These are phyloP conservation scores for Cryptocephalus moraei DNA, from an alignment of 2,888 invertebrate species.

Conservation along the genomic window DNA sequence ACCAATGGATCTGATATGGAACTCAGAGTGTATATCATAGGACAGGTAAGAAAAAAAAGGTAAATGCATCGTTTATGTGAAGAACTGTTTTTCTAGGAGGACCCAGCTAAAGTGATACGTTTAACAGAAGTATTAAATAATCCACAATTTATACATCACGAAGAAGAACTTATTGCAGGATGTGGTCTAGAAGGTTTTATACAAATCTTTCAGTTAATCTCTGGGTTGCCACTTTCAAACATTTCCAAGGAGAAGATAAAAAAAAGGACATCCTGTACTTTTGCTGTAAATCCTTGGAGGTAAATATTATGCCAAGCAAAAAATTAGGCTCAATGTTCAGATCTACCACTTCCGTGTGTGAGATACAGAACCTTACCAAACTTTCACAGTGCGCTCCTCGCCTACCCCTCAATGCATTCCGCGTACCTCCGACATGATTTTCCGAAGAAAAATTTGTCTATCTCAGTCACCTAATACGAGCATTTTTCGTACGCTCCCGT, in stretches of 20 bases:
- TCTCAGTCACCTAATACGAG: too few relatives aligned
- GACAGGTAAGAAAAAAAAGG: constrained; percentile 24
- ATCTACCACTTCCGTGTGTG: too few relatives aligned
- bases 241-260: constrained; percentile 14
- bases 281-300: constrained; percentile 19
- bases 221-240: constrained; percentile 23
- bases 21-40: constrained; percentile 33
- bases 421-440: too few relatives aligned
- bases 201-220: constrained; percentile 30
- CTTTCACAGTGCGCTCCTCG: too few relatives aligned
- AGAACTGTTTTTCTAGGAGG: constrained; percentile 24
- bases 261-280: constrained; percentile 12
- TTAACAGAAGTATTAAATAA: constrained; percentile 22
- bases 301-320: constrained; percentile 2
- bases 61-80: too few relatives aligned
- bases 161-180: constrained; percentile 31
- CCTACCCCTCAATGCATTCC: too few relatives aligned
- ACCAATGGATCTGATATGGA: constrained; percentile 33
- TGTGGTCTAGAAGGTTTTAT: constrained; percentile 29
- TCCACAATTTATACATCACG: constrained; percentile 29
- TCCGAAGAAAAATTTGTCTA: too few relatives aligned
- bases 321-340: too few relatives aligned
- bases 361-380: too few relatives aligned
- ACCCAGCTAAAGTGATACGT: constrained; percentile 33
- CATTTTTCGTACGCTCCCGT: too few relatives aligned